A percentile compares a stretch with the other conserved stretches of the same genome.
Conservation (phyloP, 2,113 vertebrate species). For the Spilogale gracilis region DNA sequence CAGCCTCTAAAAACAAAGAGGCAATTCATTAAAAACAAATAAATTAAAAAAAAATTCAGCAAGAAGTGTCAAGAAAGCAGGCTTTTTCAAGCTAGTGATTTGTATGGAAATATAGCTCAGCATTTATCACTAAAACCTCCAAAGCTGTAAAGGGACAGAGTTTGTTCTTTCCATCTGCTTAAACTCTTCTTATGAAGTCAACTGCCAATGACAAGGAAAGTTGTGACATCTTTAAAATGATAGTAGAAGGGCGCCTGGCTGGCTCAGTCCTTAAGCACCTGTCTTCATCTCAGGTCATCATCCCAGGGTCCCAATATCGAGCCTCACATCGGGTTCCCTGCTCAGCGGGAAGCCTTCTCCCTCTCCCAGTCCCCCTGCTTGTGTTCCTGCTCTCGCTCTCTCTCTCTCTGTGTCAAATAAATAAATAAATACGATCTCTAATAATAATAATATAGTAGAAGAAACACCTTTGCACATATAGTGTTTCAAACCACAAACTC, state of each 20-base stretch:
- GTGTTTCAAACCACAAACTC: background rate
- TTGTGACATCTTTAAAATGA: background rate
- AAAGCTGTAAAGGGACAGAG: constrained; percentile 73
- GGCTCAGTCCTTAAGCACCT: too few species aligned
- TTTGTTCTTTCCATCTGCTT: constrained; percentile 77
- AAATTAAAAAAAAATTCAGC: constrained; percentile 76
- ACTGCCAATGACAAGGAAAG: constrained; percentile 61
- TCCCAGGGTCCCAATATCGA: too few species aligned
- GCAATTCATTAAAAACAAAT: constrained; percentile 18
- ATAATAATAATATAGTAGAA: background rate
- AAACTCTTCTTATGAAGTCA: constrained; percentile 83
- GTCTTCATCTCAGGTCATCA: too few species aligned
- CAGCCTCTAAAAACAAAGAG: constrained; percentile 77
- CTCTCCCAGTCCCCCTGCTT: too few species aligned
- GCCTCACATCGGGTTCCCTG: too few species aligned
- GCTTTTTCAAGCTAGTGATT: constrained; percentile 81
- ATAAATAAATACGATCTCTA: too few species aligned
- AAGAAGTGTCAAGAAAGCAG: constrained; percentile 75
- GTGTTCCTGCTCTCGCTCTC: too few species aligned
- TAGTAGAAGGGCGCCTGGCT: background rate
- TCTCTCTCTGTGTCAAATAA: too few species aligned
- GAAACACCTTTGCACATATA: background rate
- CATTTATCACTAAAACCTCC: constrained; percentile 79
- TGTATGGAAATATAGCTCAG: constrained; percentile 84
- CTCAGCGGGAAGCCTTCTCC: too few species aligned